Base-by-base conservation (phyloP, 2,113 vertebrate genomes). In the Steatornis caripensis region DNA sequence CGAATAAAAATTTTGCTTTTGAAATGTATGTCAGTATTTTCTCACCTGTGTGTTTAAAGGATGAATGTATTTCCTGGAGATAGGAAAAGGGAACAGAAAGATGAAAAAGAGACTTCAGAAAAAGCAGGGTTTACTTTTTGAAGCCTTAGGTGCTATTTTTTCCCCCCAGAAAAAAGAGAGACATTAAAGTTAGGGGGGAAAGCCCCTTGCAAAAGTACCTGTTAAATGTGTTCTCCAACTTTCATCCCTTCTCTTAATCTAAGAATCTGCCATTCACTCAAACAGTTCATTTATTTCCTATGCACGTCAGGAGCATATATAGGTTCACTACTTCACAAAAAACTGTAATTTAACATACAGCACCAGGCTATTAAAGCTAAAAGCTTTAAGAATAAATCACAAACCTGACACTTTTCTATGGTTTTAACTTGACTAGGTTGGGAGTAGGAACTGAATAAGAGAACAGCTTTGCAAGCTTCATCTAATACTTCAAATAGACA, bases 351-450 rank as follows among this genome's bases (percentile, higher is more conserved):
- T 96, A 94, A 68, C 79, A 91, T 75, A 46, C 54, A 96, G 87
- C 69, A 89, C 26, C 17, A 11, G 48, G 30, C 79, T 96, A 92
- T 96, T 91, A 96, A 76, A 89, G 34, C 70, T 95, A 95, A 97
- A 97, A 97, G 89, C 88, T 94, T 95, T 75, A 46, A 75, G 94
- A 94, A 70, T 71, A 96, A 97, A 97, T 97, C 87, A 87, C 36
- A 88, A 90, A 65, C 74, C 51, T 97, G 88, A 55, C 72, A 93
- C 57, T 95, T 95, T 95, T 79, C 91, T 87, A 36, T 75, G 71
- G 30, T 85, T 82, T 96, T 94, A 84, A 90, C 75, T 87, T 87
- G 14, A 60, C 66, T 92, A 51, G 29, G 11, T 17, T 86, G 21
- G 61, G 68, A 88, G 53, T 20, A 91, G 30, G 66, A 96, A 90